Conservation (phyloP, 2,797 vertebrate species). For the Gallinago nigripennis region DNA sequence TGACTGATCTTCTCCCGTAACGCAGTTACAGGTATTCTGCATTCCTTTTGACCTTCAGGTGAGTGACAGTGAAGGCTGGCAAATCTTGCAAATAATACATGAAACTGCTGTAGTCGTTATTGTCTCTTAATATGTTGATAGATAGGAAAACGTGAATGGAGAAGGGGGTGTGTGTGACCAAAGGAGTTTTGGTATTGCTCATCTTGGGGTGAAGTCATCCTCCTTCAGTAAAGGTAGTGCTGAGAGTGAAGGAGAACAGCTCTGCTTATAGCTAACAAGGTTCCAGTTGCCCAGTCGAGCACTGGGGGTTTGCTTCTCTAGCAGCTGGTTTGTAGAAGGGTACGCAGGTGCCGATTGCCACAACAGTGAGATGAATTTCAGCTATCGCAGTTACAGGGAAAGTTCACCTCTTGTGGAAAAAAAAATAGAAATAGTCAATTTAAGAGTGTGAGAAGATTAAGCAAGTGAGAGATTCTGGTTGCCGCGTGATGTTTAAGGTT, state of each 20-base stretch:
- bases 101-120: background rate
- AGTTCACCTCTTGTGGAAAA: background rate
- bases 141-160: background rate
- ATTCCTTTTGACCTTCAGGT: background rate
- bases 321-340: background rate
- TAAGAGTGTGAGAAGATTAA: background rate
- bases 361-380: background rate
- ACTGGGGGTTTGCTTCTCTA: background rate
- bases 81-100: background rate
- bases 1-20: background rate
- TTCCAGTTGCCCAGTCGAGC: background rate
- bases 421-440: background rate
- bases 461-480: background rate
- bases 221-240: background rate
- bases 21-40: background rate
- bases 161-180: background rate
- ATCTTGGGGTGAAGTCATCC: background rate
- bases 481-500: background rate
- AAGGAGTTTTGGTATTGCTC: conserved; percentile 45
- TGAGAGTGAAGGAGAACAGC: background rate
- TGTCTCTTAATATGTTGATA: background rate
- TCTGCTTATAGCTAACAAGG: background rate
- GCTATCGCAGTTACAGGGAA: background rate
- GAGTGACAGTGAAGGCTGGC: background rate
- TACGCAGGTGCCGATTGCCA: background rate